Evolutionary conservation across 2,113 vertebrate genomes (phyloP), one percentile per base, ranked within the genome.

Genomic region (Mastomys natalensis): DNA sequence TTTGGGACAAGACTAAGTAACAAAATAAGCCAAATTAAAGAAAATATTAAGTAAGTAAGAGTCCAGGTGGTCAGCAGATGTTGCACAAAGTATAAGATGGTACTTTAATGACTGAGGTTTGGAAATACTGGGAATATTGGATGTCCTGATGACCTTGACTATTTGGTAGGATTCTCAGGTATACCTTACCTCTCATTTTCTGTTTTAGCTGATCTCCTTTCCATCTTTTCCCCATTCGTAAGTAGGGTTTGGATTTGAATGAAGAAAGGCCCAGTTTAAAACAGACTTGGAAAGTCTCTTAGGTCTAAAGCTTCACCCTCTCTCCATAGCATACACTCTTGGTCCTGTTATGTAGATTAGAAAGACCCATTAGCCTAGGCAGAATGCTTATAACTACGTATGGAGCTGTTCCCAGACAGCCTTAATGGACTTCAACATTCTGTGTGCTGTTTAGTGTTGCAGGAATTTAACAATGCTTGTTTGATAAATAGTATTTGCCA

Each of bases 11-110:
- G 90, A 66, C 53, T 95, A 81, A 86, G 72, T 95, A 73, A 95
- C 91, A 95, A 97, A 91, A 81, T 53, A 73, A 77, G 5, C 9
- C 77, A 88, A 95, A 92, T 96, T 92, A 68, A 95, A 86, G 80
- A 96, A 93, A 92, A 66, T 90, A 90, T 92, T 95, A 92, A 94
- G 85, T 91, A 96, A 95, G 78, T 94, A 86, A 89, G 82, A 89
- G 60, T 74, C 45, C n/a, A 72, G 74, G 82, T 97, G 91, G 93
- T 78, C 64, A 37, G 43, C 96, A 97, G 96, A 97, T 96, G 93
- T 94, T 62, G 68, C 24, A 82, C 93, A 48, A 93, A 93, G 45
- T 81, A 60, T 58, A 88, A 82, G 48, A 88, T 64, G 55, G 53
- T 78, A 6, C 34, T 92, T 60, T 60, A 34, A 45, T 78, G 74